Percentiles rank a stretch among this genome's conserved stretches.
These are phyloP conservation scores for Solea solea DNA, from an alignment of 2,113 vertebrate genomes.

Conservation along the genomic window DNA sequence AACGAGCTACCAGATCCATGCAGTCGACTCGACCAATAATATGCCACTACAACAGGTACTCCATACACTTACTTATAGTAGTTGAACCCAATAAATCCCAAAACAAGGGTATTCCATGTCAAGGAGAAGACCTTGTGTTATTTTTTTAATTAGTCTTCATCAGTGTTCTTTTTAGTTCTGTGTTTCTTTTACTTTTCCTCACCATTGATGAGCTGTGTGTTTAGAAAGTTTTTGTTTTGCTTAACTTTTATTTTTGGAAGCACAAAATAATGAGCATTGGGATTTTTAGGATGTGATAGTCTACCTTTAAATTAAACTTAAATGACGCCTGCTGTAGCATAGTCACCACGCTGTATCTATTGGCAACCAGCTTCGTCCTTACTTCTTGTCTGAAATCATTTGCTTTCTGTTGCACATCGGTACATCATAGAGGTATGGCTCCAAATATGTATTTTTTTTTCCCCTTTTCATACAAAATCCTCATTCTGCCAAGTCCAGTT, in stretches of 20 bases:
- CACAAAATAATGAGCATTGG: neutral
- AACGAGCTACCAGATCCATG: neutral
- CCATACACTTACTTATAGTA: neutral
- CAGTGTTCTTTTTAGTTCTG: neutral
- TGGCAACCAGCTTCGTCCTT: too few species aligned
- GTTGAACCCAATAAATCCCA: neutral
- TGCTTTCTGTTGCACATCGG: too few species aligned
- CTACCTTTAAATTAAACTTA: neutral
- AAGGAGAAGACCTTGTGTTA: neutral
- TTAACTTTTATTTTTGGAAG: neutral
- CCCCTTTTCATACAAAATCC: too few species aligned
- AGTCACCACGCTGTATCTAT: too few species aligned
- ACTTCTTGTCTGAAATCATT: too few species aligned
- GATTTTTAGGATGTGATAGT: neutral
- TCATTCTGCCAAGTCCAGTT: neutral
- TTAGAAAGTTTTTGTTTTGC: neutral
- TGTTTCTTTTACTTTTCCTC: neutral
- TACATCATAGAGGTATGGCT: too few species aligned
- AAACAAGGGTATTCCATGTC: neutral
- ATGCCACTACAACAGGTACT: conserved; percentile 23
- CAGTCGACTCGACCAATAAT: neutral
- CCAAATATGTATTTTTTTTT: too few species aligned
- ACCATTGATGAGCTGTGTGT: neutral
- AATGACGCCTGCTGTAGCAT: too few species aligned
- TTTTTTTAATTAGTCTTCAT: neutral